Percentiles rank a stretch among this genome's conserved stretches.
These are phyloP conservation scores for Microtus ochrogaster DNA, from an alignment of 2,113 vertebrate species.

Conservation along the genomic window DNA sequence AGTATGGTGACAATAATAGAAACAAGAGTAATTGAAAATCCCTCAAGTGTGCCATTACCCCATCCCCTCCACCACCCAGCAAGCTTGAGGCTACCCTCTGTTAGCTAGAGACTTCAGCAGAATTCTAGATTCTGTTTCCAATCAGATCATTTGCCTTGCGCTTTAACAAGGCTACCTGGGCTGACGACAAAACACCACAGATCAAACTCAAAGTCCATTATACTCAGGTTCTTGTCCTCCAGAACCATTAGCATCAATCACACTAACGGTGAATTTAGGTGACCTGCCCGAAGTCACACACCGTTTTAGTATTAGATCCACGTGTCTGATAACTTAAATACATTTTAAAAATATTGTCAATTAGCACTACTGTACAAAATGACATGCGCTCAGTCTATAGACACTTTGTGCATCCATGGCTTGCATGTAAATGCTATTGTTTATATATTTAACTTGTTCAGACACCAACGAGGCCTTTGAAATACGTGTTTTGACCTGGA, in stretches of 20 bases:
- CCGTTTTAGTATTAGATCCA: not conserved
- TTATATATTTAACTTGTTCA: constrained; percentile 8
- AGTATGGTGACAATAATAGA: not conserved
- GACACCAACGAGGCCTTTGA: not conserved
- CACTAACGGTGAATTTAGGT: not conserved
- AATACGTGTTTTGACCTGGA: not conserved
- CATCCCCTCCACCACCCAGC: not conserved
- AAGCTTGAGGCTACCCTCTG: not conserved
- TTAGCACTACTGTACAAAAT: constrained; percentile 1
- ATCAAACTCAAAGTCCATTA: not conserved
- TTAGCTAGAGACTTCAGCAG: constrained; percentile 19
- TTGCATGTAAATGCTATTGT: not conserved
- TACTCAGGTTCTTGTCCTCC: not conserved
- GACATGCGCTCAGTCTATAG: not conserved
- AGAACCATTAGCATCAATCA: not conserved
- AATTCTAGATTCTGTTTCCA: not conserved
- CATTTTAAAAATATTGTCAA: constrained; percentile 22
- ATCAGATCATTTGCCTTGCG: not conserved
- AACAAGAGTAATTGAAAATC: constrained; percentile 29
- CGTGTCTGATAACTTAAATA: not conserved
- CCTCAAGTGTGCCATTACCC: not conserved
- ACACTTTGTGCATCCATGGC: not conserved
- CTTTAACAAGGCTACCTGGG: not conserved
- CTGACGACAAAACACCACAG: not conserved
- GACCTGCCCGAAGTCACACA: not conserved